Evolutionary conservation across 2,113 vertebrate genomes (phyloP).

Genomic region (Burhinus oedicnemus): DNA sequence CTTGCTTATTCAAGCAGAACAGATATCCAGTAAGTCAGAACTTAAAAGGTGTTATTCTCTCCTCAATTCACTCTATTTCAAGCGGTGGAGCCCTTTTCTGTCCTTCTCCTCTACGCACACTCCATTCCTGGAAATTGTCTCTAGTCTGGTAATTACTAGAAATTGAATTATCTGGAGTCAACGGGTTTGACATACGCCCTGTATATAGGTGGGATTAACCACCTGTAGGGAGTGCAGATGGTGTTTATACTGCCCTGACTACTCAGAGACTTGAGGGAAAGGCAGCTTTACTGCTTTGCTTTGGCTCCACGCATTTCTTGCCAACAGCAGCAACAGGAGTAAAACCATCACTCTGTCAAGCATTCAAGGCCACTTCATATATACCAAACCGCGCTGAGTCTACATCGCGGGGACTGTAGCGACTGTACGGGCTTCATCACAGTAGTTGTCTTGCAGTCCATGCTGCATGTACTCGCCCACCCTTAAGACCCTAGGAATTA

Average conservation of each 20-base stretch:
- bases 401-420: rapidly evolving
- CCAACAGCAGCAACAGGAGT: background rate
- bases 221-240: constrained; percentile 27
- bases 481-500: background rate
- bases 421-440: background rate
- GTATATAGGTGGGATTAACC: background rate
- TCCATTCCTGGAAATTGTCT: background rate
- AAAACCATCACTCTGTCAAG: background rate
- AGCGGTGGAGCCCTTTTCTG: background rate
- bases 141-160: background rate
- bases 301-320: background rate
- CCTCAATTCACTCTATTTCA: background rate
- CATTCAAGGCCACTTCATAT: background rate
- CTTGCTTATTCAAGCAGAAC: background rate
- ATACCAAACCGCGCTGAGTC: background rate
- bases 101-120: background rate
- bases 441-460: background rate
- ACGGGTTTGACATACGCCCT: background rate
- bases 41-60: background rate
- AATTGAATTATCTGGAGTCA: background rate
- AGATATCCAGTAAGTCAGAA: background rate
- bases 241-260: background rate
- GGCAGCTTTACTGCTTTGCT: background rate
- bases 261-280: background rate
- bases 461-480: background rate